phyloP scores from a whole-genome alignment of 2,797 vertebrate species.

The Sciaenops ocellatus region DNA sequence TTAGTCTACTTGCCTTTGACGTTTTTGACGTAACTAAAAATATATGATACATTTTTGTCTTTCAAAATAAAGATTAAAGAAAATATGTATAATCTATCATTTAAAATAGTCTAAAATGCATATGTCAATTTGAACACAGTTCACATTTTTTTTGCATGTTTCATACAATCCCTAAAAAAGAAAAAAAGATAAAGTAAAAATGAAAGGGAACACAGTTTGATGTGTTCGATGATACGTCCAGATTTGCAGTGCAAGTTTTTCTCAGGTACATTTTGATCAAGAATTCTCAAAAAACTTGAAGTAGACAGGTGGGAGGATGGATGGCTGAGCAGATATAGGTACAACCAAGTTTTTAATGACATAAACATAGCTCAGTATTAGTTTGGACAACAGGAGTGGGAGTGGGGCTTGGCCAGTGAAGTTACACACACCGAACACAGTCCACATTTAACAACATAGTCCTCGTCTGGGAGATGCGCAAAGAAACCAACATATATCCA shows the following conservation, averaged over 20 bases:
- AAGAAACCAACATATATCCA: constrained; percentile 93
- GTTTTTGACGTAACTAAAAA: constrained; percentile 85
- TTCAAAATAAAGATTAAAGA: constrained; percentile 84
- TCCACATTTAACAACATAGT: constrained; percentile 89
- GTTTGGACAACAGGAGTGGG: constrained; percentile 82
- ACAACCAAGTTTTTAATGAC: constrained; percentile 74
- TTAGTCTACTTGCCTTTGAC: constrained; percentile 56
- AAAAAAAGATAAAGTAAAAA: constrained; percentile 60
- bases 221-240: constrained; percentile 61
- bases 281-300: constrained; percentile 55
- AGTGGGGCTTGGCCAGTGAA: constrained; percentile 85
- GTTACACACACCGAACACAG: constrained; percentile 93
- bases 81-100: constrained; percentile 82
- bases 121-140: constrained; percentile 85
- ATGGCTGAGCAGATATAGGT: constrained; percentile 69
- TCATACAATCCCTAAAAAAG: constrained; percentile 86
- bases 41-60: constrained; percentile 80
- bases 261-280: constrained; percentile 54
- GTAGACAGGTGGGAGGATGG: constrained; percentile 63
- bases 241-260: constrained; percentile 69
- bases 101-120: constrained; percentile 83
- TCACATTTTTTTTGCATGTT: constrained; percentile 86
- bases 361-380: constrained; percentile 77
- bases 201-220: constrained; percentile 46
- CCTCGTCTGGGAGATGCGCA: constrained; percentile 87